Evolutionary conservation across 2,113 vertebrate genomes (phyloP), one percentile per base, ranked within the genome.

Genomic region (Setophaga petechia): DNA sequence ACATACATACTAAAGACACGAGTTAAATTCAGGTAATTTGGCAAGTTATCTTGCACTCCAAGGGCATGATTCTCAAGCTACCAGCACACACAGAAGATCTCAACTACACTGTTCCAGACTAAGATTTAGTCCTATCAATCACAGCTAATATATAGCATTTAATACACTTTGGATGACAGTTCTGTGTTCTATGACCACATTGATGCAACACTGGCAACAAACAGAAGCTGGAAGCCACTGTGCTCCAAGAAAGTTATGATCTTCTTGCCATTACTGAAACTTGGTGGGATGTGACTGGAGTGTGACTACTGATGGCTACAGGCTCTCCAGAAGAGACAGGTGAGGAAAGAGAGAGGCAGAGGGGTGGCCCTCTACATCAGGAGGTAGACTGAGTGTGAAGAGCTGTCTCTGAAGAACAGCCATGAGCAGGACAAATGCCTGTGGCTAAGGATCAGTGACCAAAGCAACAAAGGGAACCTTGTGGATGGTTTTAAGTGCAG

Each of bases 241-340:
- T 24, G 23, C 54, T 27, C 9, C 44, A 33, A 44, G 7, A 61
- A 77, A 68, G 37, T 15, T 33, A 11, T 37, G 17, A 30, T 3
- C 13, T 25, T 67, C 20, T 24, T 41, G 16, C 61, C 24, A 31
- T 24, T 30, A 58, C 16, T 35, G 52, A 67, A 67, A 67, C 6
- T 9, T 65, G 30, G 24, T 51, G 41, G 16, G 39, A 78, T 37
- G 15, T 15, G 33, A 33, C 7, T 19, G 17, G 6, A 55, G 15
- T 11, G 28, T n/a, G 47, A n/a, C 8, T 52, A 5, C 2, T 0
- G 1, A 69, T 15, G 23, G 37, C 46, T 46, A 37, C 21, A 51
- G 25, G 44, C 25, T 67, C 15, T 46, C 28, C 58, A 73, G 25
- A 84, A 73, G 27, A 73, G 22, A 73, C 9, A 37, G 33, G 27